phyloP scores from a whole-genome alignment of 2,888 invertebrate genomes.

The Nasonia oneida region DNA sequence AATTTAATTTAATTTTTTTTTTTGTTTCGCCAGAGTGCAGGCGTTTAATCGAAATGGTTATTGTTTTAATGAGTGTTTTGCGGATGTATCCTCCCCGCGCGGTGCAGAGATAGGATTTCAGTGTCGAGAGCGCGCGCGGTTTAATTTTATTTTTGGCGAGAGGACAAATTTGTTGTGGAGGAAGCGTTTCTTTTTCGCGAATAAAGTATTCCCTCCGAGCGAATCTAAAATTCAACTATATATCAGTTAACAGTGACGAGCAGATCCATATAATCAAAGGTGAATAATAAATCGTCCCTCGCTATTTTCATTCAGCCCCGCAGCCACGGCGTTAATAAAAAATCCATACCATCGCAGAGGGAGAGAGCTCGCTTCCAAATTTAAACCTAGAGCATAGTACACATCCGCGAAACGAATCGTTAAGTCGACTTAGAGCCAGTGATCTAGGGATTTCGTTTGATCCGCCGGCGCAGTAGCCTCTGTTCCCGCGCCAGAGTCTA shows the following conservation, averaged over 20 bases:
- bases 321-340: neutral
- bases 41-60: conserved; percentile 9
- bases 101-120: neutral
- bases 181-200: no score
- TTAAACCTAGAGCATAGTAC: neutral
- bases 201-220: no score
- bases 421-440: conserved; percentile 9
- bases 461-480: neutral
- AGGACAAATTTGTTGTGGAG: neutral
- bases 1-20: neutral
- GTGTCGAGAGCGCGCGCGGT: no score
- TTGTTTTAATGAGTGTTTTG: neutral
- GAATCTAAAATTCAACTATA: neutral
- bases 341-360: neutral
- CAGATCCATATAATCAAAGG: neutral
- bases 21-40: neutral
- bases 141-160: no score
- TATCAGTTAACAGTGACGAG: neutral
- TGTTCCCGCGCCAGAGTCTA: neutral
- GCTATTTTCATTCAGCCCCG: neutral
- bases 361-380: neutral
- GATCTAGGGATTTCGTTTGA: neutral
- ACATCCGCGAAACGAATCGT: neutral
- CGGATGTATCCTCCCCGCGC: no score
- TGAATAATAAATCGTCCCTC: neutral